Base-by-base conservation (phyloP, 1,140 invertebrate species). In the Caenorhabditis tropicalis region DNA sequence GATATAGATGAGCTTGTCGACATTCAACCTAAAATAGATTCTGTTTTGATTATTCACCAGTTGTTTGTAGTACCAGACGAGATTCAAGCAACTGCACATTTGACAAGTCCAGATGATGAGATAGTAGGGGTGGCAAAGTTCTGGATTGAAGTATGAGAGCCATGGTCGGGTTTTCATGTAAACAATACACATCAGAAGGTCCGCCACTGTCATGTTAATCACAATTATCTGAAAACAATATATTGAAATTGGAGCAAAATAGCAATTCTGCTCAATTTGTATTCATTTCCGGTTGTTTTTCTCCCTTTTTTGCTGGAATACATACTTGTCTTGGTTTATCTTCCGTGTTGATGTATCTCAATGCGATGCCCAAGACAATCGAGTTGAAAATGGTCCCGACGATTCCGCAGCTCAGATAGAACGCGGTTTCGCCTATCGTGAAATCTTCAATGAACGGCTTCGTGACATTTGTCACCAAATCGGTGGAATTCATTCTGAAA, bases 171-270 rank as follows among this genome's bases (percentile, higher is more conserved):
- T 90, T 31, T 87, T 49, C 87, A 90, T 91, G 74, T 91, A 90
- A 27, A 91, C 70, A 3, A 87, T 53, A 74, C 90, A 90, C 31
- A 88, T 87, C 24, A 90, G 29, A 51, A 90, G 82, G 86, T 90
- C 89, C n/a, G 89, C 89, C 19, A 91, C 86, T 36, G 89, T 90
- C 89, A 90, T 90, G 86, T 91, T 90, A 12, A 90, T 91, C 19
- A 90, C 89, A 79, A 91, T 88, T n/a, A 90, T 88, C 90, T 89
- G 48, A 80, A 89, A 80, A 83, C 27, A 0, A 70, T 2, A 27
- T 86, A 46, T 79, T 12, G 27, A n/a, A 24, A 15, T 86, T 27
- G 15, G 9, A 58, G n/a, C 16, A 27, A 56, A 9, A 27, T 16
- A 39, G 9, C 5, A 74, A 3, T 56, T 27, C 6, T 19, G 29